Evolutionary conservation across 1,140 invertebrate genomes (phyloP).

Genomic region (Drosophila sucinea): DNA sequence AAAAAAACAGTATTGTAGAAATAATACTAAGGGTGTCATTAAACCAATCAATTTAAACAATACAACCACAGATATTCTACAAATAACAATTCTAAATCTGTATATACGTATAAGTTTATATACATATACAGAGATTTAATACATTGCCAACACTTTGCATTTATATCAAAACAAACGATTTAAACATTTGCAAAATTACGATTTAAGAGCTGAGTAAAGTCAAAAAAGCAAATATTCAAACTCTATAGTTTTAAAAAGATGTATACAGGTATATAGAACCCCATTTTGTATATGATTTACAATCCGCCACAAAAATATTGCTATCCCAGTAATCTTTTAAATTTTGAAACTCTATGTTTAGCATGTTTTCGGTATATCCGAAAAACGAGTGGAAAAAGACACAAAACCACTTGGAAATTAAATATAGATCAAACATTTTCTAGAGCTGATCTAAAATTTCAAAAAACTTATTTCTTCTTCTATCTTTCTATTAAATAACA

Average conservation of each 20-base stretch:
- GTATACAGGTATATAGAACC: not conserved
- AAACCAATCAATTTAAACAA: not conserved
- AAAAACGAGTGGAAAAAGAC: not conserved
- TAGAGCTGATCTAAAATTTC: too few relatives aligned
- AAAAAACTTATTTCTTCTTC: too few relatives aligned
- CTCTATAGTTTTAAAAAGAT: too few relatives aligned
- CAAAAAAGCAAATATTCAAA: too few relatives aligned
- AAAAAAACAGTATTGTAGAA: not conserved
- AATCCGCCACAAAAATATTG: not conserved
- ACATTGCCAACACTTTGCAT: too few relatives aligned
- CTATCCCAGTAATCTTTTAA: not conserved
- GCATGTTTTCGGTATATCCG: not conserved
- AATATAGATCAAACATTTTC: not conserved
- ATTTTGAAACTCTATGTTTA: not conserved
- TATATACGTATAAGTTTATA: not conserved
- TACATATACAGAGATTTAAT: not conserved
- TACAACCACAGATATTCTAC: not conserved
- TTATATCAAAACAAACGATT: too few relatives aligned
- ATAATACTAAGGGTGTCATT: not conserved
- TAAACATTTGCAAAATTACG: too few relatives aligned
- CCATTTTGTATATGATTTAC: not conserved
- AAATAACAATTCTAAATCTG: not conserved
- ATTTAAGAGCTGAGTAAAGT: too few relatives aligned
- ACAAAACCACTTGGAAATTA: not conserved
- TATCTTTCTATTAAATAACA: too few relatives aligned